These are phyloP conservation scores for Lasioglossum pauxillum DNA, from an alignment of 2,888 invertebrate species.

Conservation along the genomic window DNA sequence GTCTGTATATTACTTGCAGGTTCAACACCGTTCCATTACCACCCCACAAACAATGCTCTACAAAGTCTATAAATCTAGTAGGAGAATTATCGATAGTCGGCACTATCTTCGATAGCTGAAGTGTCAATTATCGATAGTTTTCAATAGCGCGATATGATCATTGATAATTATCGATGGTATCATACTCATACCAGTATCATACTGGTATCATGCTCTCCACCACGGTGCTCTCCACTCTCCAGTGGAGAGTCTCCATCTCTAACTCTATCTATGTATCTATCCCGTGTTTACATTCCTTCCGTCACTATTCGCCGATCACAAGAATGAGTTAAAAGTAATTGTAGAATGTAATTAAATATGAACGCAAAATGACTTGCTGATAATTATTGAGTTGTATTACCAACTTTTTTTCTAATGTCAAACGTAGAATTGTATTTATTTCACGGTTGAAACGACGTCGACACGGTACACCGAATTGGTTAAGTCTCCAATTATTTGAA, in stretches of 20 bases:
- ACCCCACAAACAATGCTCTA: neutral
- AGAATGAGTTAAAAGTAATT: constrained; percentile 12
- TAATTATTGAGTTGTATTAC: neutral
- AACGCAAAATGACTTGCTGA: neutral
- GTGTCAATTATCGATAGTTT: neutral
- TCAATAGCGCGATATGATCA: neutral
- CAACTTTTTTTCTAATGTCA: neutral
- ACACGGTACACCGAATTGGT: neutral
- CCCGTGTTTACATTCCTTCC: neutral
- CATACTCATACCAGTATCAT: no score
- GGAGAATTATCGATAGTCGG: neutral
- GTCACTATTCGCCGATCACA: neutral
- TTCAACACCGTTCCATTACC: neutral
- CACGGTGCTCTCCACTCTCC: neutral
- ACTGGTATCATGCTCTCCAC: no score
- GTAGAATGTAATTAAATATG: neutral
- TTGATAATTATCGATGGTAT: neutral
- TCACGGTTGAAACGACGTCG: neutral
- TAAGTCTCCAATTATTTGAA: neutral
- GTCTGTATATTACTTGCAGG: neutral
- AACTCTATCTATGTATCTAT: no score
- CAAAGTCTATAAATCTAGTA: constrained; percentile 13
- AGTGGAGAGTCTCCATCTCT: no score
- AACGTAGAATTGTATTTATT: constrained; percentile 6
- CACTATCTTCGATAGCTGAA: neutral